A percentile compares a stretch with the other conserved stretches of the same genome.
Evolutionary conservation across 2,797 vertebrate genomes (phyloP).

Genomic region (Hozukius guyotensis): DNA sequence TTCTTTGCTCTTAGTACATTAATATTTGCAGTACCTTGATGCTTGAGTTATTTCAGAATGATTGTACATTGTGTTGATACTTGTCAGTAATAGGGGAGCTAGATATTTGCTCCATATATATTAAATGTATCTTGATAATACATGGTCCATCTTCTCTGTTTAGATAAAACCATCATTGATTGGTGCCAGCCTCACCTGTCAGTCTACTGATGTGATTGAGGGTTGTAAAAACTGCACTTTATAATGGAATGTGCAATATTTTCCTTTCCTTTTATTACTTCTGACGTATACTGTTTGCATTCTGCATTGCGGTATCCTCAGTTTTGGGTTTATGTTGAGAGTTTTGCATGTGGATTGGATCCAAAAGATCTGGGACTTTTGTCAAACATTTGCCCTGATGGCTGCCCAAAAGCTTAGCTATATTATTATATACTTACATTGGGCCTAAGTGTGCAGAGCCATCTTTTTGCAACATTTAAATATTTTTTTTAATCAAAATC

Average conservation of each 20-base stretch:
- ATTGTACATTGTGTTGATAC: neutral
- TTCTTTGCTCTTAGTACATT: neutral
- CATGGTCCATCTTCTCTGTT: neutral
- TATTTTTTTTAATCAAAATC: too few species aligned
- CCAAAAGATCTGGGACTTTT: neutral
- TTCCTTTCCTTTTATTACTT: neutral
- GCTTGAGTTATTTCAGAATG: neutral
- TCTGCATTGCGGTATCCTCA: too few species aligned
- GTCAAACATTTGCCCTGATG: neutral
- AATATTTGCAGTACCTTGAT: fast-evolving
- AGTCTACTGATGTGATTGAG: neutral
- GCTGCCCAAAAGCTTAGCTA: too few species aligned
- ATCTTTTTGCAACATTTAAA: too few species aligned
- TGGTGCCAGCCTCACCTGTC: fast-evolving
- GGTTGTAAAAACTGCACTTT: neutral
- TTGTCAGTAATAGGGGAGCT: neutral
- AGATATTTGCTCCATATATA: neutral
- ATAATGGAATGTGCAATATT: neutral
- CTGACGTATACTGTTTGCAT: too few species aligned
- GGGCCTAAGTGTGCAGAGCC: too few species aligned
- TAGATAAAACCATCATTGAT: neutral
- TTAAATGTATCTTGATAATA: fast-evolving
- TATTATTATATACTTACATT: too few species aligned
- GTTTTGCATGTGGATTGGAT: neutral
- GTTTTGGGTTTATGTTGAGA: neutral